phyloP scores from a whole-genome alignment of 2,113 vertebrate species.

The Aldabrachelys gigantea region DNA sequence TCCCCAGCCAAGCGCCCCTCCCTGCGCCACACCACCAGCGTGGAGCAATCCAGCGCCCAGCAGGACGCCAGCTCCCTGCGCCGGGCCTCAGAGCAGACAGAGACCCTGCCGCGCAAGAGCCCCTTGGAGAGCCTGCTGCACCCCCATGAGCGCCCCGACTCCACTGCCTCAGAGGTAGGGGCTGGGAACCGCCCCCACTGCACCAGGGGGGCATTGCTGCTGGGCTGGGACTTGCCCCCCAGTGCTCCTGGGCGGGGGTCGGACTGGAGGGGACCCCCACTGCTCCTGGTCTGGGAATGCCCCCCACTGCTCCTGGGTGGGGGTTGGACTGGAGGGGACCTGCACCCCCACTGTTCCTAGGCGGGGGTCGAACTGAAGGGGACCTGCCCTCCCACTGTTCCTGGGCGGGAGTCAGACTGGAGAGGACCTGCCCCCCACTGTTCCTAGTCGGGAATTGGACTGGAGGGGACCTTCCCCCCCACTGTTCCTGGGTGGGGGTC shows the following conservation, averaged over 20 bases:
- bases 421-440: too few relatives aligned
- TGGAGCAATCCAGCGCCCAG: conserved; percentile 45
- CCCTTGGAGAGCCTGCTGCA: conserved; percentile 83
- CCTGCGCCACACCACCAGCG: conserved; percentile 31
- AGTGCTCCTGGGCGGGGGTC: neutral
- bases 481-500: too few relatives aligned
- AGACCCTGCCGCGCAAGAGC: conserved; percentile 73
- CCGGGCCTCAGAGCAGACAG: conserved; percentile 76
- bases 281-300: neutral
- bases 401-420: too few relatives aligned
- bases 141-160: conserved; percentile 87
- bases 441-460: neutral
- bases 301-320: too few relatives aligned
- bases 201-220: too few relatives aligned
- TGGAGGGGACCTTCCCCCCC: too few relatives aligned
- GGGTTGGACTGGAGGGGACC: neutral
- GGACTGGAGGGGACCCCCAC: too few relatives aligned
- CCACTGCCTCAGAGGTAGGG: conserved; percentile 89
- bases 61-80: conserved; percentile 57
- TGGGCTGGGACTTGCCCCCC: neutral
- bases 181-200: neutral
- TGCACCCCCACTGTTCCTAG: too few relatives aligned
- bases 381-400: too few relatives aligned
- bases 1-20: conserved; percentile 82
- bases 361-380: too few relatives aligned